A percentile compares a stretch with the other conserved stretches of the same genome.
These are phyloP conservation scores for Pygocentrus nattereri DNA, from an alignment of 2,797 vertebrate genomes.

Conservation along the genomic window DNA sequence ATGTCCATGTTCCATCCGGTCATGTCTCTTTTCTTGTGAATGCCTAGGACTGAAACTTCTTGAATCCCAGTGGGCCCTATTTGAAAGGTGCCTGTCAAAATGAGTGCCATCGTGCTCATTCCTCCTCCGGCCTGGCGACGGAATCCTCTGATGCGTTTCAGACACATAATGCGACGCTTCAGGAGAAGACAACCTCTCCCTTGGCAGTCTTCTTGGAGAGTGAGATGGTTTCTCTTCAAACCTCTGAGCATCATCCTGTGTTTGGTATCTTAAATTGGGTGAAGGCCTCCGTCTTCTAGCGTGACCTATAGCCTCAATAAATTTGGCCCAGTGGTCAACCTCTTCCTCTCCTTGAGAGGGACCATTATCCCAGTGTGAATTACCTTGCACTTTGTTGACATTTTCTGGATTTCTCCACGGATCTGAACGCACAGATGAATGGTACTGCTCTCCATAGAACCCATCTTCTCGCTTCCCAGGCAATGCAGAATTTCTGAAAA, in stretches of 20 bases:
- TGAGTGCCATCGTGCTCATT: slow-evolving; percentile 51
- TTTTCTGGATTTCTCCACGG: slow-evolving; percentile 50
- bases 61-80: slow-evolving; percentile 57
- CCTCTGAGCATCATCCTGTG: slow-evolving; percentile 51
- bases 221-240: slow-evolving; percentile 56
- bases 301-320: slow-evolving; percentile 62
- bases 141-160: slow-evolving; percentile 59
- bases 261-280: slow-evolving; percentile 54
- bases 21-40: slow-evolving; percentile 54
- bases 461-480: slow-evolving; percentile 47
- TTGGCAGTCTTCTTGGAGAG: slow-evolving; percentile 56
- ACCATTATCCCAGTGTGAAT: slow-evolving; percentile 39
- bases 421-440: slow-evolving; percentile 31
- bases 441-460: slow-evolving; percentile 47
- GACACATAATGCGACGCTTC: slow-evolving; percentile 34
- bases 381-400: slow-evolving; percentile 32
- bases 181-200: slow-evolving; percentile 57
- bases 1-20: slow-evolving; percentile 42
- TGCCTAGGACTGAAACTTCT: slow-evolving; percentile 65
- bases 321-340: slow-evolving; percentile 59
- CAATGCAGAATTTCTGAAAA: slow-evolving; percentile 48
- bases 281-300: slow-evolving; percentile 59
- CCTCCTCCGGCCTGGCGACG: slow-evolving; percentile 62
- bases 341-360: slow-evolving; percentile 51
- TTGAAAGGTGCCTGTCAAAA: slow-evolving; percentile 35